These are phyloP conservation scores for Meles meles DNA, from an alignment of 2,113 vertebrate species.

Conservation along the genomic window DNA sequence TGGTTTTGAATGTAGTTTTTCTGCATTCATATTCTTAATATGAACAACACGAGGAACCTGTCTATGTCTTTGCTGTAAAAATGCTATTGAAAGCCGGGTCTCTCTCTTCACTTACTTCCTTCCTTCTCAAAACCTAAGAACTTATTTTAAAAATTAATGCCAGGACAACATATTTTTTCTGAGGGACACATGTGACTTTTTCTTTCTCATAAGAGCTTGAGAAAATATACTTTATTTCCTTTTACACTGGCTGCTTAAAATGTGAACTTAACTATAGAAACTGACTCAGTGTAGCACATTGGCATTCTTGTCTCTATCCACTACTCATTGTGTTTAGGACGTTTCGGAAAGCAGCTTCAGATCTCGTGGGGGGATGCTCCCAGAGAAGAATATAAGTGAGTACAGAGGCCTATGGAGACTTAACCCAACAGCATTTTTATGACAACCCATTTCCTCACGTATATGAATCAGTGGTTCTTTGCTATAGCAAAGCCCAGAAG, in stretches of 20 bases:
- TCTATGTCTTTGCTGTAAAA: background rate
- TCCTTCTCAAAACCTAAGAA: background rate
- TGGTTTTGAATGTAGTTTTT: background rate
- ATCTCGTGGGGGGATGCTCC: background rate
- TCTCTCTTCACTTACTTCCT: background rate
- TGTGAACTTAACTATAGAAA: background rate
- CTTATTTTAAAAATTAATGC: background rate
- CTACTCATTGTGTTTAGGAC: background rate
- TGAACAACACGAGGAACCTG: background rate
- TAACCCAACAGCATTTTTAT: background rate
- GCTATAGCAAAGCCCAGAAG: background rate
- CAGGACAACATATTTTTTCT: background rate
- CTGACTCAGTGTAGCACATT: background rate
- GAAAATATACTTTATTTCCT: background rate
- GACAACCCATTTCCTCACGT: background rate
- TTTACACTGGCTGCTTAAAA: background rate
- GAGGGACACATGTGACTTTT: background rate
- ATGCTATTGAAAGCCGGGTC: background rate
- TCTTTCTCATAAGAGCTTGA: background rate
- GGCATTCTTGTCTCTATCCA: background rate
- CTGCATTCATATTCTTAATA: background rate
- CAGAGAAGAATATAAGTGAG: background rate
- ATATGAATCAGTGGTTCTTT: background rate
- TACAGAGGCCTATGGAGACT: background rate
- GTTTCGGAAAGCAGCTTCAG: background rate